These are phyloP conservation scores for Cydia fagiglandana DNA, from an alignment of 1,140 invertebrate genomes.

Conservation along the genomic window DNA sequence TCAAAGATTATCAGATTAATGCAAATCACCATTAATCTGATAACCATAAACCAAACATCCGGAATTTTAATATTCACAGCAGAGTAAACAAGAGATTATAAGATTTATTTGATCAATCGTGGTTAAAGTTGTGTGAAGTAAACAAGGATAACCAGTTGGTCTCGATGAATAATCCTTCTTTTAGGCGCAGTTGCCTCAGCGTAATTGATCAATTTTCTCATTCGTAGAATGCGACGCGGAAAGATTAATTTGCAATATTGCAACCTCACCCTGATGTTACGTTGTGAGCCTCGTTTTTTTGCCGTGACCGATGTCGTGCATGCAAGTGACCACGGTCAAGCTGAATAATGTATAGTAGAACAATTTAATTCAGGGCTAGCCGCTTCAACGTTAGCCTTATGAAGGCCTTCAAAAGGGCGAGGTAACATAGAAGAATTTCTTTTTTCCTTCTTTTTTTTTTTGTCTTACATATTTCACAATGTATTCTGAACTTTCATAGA, in stretches of 20 bases:
- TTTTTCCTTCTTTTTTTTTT: neutral
- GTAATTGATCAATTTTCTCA: conserved; percentile 14
- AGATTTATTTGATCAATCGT: neutral
- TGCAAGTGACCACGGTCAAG: neutral
- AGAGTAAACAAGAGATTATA: neutral
- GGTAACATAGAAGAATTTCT: neutral
- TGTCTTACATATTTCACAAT: no score
- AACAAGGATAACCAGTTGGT: neutral
- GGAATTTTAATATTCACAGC: neutral
- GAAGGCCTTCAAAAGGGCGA: neutral
- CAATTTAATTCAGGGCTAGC: neutral
- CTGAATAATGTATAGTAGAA: conserved; percentile 12
- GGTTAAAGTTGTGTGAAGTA: neutral
- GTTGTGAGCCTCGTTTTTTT: conserved; percentile 2
- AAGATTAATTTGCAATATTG: conserved; percentile 11
- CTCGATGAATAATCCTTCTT: neutral
- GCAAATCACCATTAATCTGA: conserved; percentile 12
- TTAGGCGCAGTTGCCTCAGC: neutral
- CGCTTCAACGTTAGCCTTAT: neutral
- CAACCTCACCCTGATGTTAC: conserved; percentile 20
- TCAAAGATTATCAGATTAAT: conserved; percentile 19
- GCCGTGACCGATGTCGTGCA: conserved; percentile 15
- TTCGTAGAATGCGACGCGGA: conserved; percentile 19
- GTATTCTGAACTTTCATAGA: no score
- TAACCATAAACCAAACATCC: neutral